Evolutionary conservation across 1,140 invertebrate genomes (phyloP), one percentile per base, ranked within the genome.

Genomic region (Drosophila mauritiana): DNA sequence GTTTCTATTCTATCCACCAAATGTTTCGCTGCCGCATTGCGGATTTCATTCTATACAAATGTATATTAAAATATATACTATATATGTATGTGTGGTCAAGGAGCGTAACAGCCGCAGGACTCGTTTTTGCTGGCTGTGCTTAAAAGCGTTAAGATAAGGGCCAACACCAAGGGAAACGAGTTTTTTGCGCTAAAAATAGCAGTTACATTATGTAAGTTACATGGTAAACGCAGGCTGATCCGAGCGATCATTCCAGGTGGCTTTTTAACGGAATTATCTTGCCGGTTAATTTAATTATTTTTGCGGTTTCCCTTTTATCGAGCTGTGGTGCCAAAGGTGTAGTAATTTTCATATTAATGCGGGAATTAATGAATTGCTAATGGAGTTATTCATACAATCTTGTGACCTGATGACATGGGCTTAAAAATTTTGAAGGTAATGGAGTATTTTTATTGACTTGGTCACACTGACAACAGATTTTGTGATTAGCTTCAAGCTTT

Each of bases 11-110:
- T 48, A 54, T 63, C 63, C 45, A 31, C 57, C 22, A 25, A 54
- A 42, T 69, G 46, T 51, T 58, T 72, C 42, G 45, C 63, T 78
- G 78, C 70, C 78, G 78, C 78, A 81, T 65, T 81, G 78, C 78
- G 78, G 80, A 70, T 70, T 57, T 65, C 20, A 15, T 69, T 56
- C 64, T 56, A 69, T 70, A 67, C 27, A 64, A 67, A 51, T 31
- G 25, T 39, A 61, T 22, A 58, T n/a, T 58, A 17, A 46, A 20
- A 34, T 7, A 39, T 25, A 49, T 59, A 8, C 31, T 17, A 58
- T 34, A 8, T 27, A 0, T 59, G 6, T 34, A 12, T 65, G 64
- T 48, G 43, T 15, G 67, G 67, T 70, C 67, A 70, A 70, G 64
- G 64, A 70, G 67, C 52, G 43, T 25, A 70, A 70, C 67, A 70